Evolutionary conservation across 2,888 invertebrate genomes (phyloP).

Genomic region (Kuschelorhynchus macadamiae): DNA sequence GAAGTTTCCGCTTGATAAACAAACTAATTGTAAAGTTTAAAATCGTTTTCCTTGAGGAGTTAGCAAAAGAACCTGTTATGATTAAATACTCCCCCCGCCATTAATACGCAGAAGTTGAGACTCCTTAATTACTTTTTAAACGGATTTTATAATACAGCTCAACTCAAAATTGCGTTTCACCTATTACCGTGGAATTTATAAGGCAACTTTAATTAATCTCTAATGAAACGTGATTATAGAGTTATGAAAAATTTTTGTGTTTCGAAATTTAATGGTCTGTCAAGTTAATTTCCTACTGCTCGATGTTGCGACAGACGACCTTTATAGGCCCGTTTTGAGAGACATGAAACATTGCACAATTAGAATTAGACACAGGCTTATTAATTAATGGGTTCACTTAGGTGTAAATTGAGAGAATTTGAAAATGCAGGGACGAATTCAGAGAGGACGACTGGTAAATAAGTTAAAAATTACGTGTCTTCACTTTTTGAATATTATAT

Average conservation of each 20-base stretch:
- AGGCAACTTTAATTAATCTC: conserved; percentile 48
- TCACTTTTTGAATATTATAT: no score
- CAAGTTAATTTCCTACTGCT: conserved; percentile 29
- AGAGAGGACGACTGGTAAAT: no score
- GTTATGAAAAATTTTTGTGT: conserved; percentile 36
- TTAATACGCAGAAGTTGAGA: conserved; percentile 45
- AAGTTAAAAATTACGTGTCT: no score
- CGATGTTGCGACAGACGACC: not conserved
- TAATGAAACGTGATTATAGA: conserved; percentile 46
- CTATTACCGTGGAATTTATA: conserved; percentile 39
- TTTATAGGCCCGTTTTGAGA: no score
- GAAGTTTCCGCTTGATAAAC: not conserved
- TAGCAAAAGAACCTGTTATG: conserved; percentile 36
- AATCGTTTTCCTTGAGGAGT: conserved; percentile 21
- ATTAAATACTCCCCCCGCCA: conserved; percentile 36
- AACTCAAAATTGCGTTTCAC: conserved; percentile 36
- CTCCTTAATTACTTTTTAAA: conserved; percentile 48
- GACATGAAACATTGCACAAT: no score
- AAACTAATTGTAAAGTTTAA: conserved; percentile 25
- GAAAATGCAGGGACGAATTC: no score
- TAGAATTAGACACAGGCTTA: no score
- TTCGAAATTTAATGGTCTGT: conserved; percentile 34
- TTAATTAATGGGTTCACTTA: no score
- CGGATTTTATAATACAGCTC: conserved; percentile 39
- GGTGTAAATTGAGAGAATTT: no score